These are phyloP conservation scores for Rhabdomys dilectus DNA, from an alignment of 2,113 vertebrate genomes.

Conservation along the genomic window DNA sequence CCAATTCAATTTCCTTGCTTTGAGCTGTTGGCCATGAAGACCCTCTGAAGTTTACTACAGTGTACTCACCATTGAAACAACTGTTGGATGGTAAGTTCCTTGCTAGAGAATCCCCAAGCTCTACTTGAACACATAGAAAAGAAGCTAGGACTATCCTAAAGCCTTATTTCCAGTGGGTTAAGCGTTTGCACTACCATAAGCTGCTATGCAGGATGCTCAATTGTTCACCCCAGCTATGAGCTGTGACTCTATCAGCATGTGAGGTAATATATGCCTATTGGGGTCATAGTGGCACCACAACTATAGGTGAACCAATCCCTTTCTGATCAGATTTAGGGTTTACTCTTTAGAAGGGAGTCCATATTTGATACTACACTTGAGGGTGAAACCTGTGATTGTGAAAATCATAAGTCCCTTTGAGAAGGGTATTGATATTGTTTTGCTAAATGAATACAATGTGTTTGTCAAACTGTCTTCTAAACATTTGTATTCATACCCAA, in stretches of 20 bases:
- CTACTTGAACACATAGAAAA: background rate
- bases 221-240: no score
- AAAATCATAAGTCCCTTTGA: background rate
- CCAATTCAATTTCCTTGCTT: background rate
- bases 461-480: background rate
- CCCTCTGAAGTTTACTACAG: background rate
- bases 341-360: background rate
- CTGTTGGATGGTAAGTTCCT: background rate
- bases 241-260: background rate
- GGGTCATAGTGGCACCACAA: background rate
- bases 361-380: background rate
- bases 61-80: background rate
- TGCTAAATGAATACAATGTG: background rate
- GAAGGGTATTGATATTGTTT: background rate
- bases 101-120: background rate
- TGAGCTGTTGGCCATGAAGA: background rate
- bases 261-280: background rate
- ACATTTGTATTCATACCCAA: no score
- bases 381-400: background rate
- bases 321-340: background rate
- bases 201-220: no score
- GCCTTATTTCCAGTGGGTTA: background rate
- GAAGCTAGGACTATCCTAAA: background rate
- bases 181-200: background rate
- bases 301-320: background rate